Evolutionary conservation across 1,140 invertebrate species (phyloP).

Genomic region (Antheraea mylitta): DNA sequence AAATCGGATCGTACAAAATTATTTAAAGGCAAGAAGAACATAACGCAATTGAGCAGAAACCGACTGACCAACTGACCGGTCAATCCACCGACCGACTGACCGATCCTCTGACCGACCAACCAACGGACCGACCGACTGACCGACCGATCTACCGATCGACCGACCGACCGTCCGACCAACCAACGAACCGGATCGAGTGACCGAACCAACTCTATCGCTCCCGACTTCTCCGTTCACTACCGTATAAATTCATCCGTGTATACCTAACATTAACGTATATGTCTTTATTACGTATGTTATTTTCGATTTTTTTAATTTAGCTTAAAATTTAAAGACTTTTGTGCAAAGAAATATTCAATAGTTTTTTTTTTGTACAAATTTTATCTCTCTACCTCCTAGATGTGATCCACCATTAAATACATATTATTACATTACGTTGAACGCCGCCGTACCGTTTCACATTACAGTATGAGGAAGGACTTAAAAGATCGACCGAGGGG

Average conservation of each 20-base stretch:
- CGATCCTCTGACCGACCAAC: no score
- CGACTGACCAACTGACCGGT: no score
- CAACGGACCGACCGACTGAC: no score
- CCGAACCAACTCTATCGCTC: conserved; percentile 25
- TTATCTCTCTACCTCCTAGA: background rate
- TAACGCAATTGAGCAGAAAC: conserved; percentile 31
- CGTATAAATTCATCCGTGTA: conserved; percentile 74
- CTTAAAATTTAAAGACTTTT: conserved; percentile 17
- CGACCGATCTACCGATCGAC: no score
- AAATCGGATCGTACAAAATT: background rate
- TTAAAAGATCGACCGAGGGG: background rate
- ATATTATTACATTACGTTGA: conserved; percentile 7
- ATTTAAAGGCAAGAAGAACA: conserved; percentile 13
- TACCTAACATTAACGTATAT: conserved; percentile 75
- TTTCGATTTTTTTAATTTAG: conserved; percentile 50
- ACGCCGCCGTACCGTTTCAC: conserved; percentile 5
- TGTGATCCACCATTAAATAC: conserved; percentile 4
- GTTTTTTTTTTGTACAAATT: conserved; percentile 46
- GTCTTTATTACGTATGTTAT: conserved; percentile 79
- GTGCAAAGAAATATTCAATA: conserved; percentile 31
- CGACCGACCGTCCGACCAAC: no score
- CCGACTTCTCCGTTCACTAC: conserved; percentile 28
- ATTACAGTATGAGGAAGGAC: conserved; percentile 15
- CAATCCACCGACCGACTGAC: no score
- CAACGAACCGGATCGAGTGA: no score